Percentiles rank a stretch among this genome's conserved stretches.
phyloP scores from a whole-genome alignment of 2,113 vertebrate species.

The Sceloporus undulatus region DNA sequence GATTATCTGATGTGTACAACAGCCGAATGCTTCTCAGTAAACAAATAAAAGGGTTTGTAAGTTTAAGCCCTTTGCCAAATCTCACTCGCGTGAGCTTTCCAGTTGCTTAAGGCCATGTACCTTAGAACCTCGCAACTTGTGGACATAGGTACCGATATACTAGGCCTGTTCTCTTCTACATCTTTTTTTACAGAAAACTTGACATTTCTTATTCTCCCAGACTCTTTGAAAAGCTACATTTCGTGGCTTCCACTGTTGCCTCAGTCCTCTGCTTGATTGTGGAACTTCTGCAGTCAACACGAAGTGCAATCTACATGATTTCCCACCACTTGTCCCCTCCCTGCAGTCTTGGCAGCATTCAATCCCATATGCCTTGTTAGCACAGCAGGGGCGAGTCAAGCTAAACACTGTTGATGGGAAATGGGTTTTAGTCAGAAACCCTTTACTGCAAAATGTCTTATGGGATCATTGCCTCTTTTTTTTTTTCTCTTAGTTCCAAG shows the following conservation, averaged over 20 bases:
- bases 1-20: not conserved
- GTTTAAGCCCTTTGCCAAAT: not conserved
- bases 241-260: conserved; percentile 89
- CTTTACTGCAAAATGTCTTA: conserved; percentile 1
- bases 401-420: conserved; percentile 38
- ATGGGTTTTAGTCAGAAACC: not conserved
- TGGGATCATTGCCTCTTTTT: not conserved
- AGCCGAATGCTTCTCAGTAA: not conserved
- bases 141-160: not conserved
- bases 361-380: conserved; percentile 17
- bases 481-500: not conserved
- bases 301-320: conserved; percentile 54
- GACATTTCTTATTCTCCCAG: conserved; percentile 65
- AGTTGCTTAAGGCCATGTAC: not conserved
- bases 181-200: not conserved
- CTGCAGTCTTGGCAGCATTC: not conserved
- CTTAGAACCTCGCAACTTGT: conserved; percentile 4
- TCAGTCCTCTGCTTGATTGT: conserved; percentile 88
- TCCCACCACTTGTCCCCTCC: fast-evolving
- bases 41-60: not conserved
- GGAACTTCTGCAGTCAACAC: conserved; percentile 94
- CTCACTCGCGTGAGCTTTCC: not conserved
- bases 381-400: not conserved
- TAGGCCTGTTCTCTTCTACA: not conserved
- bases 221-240: conserved; percentile 97